Evolutionary conservation across 1,140 invertebrate genomes (phyloP).

Genomic region (Grapholita molesta): DNA sequence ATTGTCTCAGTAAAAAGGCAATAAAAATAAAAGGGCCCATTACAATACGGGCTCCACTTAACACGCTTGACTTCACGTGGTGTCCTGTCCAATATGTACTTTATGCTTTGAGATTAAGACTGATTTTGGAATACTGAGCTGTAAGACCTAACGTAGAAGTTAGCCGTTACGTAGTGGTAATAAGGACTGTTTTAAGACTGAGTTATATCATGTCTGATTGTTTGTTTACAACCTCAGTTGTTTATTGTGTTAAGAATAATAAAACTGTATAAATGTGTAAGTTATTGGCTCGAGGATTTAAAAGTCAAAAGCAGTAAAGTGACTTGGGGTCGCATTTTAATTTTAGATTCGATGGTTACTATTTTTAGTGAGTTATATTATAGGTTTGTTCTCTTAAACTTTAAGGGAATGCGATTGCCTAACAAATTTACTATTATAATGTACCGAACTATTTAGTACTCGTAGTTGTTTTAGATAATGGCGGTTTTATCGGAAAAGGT

Average conservation of each 20-base stretch:
- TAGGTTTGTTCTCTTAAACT: neutral
- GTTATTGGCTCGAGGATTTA: slow-evolving; percentile 7
- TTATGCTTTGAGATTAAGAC: neutral
- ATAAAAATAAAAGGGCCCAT: slow-evolving; percentile 17
- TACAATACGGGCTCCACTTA: slow-evolving; percentile 10
- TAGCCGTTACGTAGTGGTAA: neutral
- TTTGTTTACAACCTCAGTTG: slow-evolving; percentile 16
- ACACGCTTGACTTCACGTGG: neutral
- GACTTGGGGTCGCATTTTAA: neutral
- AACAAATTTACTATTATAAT: too few species aligned
- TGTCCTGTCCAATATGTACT: neutral
- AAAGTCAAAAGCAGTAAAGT: slow-evolving; percentile 6
- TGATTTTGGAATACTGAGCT: neutral
- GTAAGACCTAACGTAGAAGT: neutral
- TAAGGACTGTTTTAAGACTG: slow-evolving; percentile 1
- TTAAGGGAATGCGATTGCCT: neutral
- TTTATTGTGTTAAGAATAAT: slow-evolving; percentile 11
- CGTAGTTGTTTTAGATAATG: too few species aligned
- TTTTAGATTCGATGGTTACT: neutral
- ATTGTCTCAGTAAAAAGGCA: slow-evolving; percentile 17
- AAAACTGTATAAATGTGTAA: slow-evolving; percentile 15
- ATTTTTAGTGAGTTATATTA: neutral
- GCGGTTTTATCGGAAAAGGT: too few species aligned
- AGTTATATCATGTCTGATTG: slow-evolving; percentile 11
- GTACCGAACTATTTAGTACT: too few species aligned